Percentiles rank a stretch among this genome's conserved stretches.
These are phyloP conservation scores for Rhinolophus ferrumequinum DNA, from an alignment of 2,113 vertebrate species.

Conservation along the genomic window DNA sequence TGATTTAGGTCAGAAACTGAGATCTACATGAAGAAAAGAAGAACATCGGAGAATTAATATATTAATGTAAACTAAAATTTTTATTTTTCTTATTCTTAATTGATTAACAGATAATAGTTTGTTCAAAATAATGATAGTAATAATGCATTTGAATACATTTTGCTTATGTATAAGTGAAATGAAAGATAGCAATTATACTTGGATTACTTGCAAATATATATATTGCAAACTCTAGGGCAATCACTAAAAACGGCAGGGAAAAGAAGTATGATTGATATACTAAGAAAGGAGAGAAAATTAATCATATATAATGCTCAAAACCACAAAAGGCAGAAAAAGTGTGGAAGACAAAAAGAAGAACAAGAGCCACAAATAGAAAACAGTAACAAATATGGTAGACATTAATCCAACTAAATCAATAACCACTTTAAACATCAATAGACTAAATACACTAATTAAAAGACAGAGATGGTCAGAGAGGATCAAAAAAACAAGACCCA, in stretches of 20 bases:
- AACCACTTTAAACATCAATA: not conserved
- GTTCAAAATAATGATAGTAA: not conserved
- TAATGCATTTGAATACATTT: not conserved
- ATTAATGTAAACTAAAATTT: not conserved
- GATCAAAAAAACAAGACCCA: not conserved
- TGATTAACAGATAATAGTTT: not conserved
- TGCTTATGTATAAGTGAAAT: not conserved
- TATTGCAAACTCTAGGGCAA: not conserved
- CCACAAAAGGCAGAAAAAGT: not conserved
- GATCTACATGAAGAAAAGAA: not conserved
- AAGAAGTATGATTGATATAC: not conserved
- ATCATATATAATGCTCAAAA: not conserved
- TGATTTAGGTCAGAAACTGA: not conserved
- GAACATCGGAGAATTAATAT: not conserved
- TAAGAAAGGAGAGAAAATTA: not conserved
- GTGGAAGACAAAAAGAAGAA: not conserved
- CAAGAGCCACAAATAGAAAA: not conserved
- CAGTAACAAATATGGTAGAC: not conserved
- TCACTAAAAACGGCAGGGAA: not conserved
- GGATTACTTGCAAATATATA: not conserved
- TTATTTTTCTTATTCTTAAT: constrained; percentile 15
- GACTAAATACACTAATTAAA: not conserved
- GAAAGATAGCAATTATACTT: not conserved
- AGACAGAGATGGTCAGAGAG: not conserved
- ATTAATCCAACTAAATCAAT: not conserved